phyloP scores from a whole-genome alignment of 2,113 vertebrate genomes.

The Rhea pennata region DNA sequence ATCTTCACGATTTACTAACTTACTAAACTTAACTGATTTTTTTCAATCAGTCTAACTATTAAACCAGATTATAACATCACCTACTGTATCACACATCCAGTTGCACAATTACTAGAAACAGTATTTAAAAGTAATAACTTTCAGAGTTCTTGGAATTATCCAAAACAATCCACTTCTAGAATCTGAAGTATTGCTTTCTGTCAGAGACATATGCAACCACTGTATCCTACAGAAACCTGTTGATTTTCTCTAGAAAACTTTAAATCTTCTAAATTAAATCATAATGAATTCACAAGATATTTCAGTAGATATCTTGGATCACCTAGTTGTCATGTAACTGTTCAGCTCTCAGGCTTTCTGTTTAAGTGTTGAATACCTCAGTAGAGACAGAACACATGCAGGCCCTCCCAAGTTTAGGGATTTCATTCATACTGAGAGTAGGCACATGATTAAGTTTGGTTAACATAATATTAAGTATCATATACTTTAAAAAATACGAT shows the following conservation, averaged over 20 bases:
- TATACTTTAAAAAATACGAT: no score
- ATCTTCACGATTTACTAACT: neutral
- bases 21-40: no score
- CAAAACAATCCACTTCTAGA: neutral
- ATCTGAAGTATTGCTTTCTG: neutral
- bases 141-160: neutral
- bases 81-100: neutral
- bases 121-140: neutral
- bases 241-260: neutral
- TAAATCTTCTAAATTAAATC: neutral
- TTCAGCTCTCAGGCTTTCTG: neutral
- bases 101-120: neutral
- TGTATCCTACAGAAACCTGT: neutral
- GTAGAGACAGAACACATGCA: neutral
- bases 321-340: constrained; percentile 4
- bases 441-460: neutral
- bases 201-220: neutral
- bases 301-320: neutral
- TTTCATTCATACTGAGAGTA: neutral
- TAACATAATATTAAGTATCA: neutral
- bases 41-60: neutral
- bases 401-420: neutral
- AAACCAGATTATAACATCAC: neutral
- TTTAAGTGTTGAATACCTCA: neutral
- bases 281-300: neutral